These are phyloP conservation scores for Rhagonycha fulva DNA, from an alignment of 2,888 invertebrate genomes.

Conservation along the genomic window DNA sequence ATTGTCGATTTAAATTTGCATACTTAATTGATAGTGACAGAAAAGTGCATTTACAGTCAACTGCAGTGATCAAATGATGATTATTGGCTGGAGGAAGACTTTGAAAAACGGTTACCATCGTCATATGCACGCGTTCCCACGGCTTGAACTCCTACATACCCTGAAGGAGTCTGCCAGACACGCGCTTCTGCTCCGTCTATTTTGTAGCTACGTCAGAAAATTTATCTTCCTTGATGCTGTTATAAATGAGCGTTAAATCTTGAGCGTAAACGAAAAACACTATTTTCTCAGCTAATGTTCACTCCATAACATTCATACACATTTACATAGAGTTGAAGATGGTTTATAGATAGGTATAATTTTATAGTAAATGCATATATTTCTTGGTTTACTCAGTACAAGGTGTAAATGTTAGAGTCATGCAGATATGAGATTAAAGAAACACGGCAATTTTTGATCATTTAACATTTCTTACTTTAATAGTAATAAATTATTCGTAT, in stretches of 20 bases:
- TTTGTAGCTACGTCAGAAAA: constrained; percentile 28
- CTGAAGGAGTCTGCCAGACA: constrained; percentile 52
- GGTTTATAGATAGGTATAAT: constrained; percentile 40
- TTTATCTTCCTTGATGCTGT: constrained; percentile 12
- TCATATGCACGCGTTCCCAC: constrained; percentile 41
- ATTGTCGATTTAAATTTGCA: constrained; percentile 5
- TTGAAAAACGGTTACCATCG: constrained; percentile 35
- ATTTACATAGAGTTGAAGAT: constrained; percentile 29
- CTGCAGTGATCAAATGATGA: background rate
- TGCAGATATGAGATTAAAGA: constrained; percentile 35
- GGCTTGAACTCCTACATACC: constrained; percentile 49
- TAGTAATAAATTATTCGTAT: background rate
- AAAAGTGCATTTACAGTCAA: background rate
- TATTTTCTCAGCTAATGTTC: constrained; percentile 16
- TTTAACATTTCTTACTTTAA: background rate
- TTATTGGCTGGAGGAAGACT: constrained; percentile 18
- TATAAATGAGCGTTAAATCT: background rate
- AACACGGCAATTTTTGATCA: background rate
- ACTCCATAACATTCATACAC: constrained; percentile 18
- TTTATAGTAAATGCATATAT: constrained; percentile 34
- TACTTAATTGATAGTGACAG: background rate
- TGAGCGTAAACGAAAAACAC: background rate
- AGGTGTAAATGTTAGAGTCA: constrained; percentile 41
- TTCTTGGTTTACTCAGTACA: constrained; percentile 37
- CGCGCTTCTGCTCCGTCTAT: constrained; percentile 42